Percentiles rank a stretch among this genome's conserved stretches.
Conservation (phyloP, 2,888 invertebrate genomes). For the Pecten maximus region DNA sequence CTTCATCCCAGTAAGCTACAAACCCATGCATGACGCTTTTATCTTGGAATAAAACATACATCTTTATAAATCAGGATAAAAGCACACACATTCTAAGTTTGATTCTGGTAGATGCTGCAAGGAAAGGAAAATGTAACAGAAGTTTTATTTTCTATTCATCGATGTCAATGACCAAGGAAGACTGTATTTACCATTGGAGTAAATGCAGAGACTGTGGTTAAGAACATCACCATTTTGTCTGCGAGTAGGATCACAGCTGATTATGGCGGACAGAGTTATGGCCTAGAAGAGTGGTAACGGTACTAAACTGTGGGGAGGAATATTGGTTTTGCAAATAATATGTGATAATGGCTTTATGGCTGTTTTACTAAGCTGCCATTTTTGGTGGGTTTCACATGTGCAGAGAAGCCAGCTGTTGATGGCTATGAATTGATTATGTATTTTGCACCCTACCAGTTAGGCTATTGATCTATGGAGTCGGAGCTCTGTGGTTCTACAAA, state of each 20-base stretch:
- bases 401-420: background rate
- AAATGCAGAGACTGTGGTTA: no score
- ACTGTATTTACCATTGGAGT: no score
- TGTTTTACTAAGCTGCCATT: background rate
- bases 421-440: slow-evolving; percentile 11
- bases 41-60: no score
- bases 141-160: no score
- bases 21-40: no score
- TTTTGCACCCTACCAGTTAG: slow-evolving; percentile 14
- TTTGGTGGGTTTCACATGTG: background rate
- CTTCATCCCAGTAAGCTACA: no score
- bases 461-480: background rate
- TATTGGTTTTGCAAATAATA: background rate
- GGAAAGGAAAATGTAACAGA: no score
- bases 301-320: background rate
- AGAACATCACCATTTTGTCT: background rate
- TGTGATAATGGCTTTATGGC: background rate
- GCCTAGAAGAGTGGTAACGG: background rate
- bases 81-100: no score
- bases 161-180: no score
- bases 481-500: background rate
- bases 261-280: background rate
- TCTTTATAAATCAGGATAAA: no score
- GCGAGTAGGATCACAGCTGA: background rate
- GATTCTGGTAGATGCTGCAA: no score